Percentiles rank a stretch among this genome's conserved stretches.
These are phyloP conservation scores for Zosterops borbonicus DNA, from an alignment of 2,113 vertebrate genomes.

Conservation along the genomic window DNA sequence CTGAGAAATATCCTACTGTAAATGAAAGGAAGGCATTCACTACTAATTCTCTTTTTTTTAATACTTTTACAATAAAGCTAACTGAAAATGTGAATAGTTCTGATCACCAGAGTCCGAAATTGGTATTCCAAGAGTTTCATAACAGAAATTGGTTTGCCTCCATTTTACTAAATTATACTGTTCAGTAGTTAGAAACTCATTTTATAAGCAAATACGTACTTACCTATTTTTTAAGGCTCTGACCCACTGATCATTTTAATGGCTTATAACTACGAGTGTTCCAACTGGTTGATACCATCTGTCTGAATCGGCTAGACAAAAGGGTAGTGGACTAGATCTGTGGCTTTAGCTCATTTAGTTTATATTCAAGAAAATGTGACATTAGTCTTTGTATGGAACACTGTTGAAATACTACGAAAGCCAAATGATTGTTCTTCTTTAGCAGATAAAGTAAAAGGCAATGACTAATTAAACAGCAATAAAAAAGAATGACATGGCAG, in stretches of 20 bases:
- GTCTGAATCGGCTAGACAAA: constrained; percentile 31
- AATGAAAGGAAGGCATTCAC: neutral
- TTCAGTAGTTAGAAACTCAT: constrained; percentile 44
- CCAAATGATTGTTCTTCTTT: constrained; percentile 19
- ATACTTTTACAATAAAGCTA: constrained; percentile 4
- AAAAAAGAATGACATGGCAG: neutral
- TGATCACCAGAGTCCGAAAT: constrained; percentile 50
- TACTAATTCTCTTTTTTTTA: neutral
- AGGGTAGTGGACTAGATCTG: neutral
- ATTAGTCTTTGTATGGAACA: neutral
- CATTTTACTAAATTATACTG: constrained; percentile 51
- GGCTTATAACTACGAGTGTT: neutral
- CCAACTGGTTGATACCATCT: constrained; percentile 21
- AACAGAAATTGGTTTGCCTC: constrained; percentile 34
- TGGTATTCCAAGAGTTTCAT: constrained; percentile 45
- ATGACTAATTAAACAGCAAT: constrained; percentile 28
- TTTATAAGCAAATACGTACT: constrained; percentile 17
- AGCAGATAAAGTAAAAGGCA: neutral
- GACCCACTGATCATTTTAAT: constrained; percentile 1
- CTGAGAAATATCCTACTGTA: neutral
- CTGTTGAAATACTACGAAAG: constrained; percentile 20
- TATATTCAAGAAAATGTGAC: constrained; percentile 1
- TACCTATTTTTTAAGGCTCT: constrained; percentile 37
- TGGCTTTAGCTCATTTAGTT: neutral
- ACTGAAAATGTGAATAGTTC: constrained; percentile 41